These are phyloP conservation scores for Heterotis niloticus DNA, from an alignment of 2,113 vertebrate species.

Conservation along the genomic window DNA sequence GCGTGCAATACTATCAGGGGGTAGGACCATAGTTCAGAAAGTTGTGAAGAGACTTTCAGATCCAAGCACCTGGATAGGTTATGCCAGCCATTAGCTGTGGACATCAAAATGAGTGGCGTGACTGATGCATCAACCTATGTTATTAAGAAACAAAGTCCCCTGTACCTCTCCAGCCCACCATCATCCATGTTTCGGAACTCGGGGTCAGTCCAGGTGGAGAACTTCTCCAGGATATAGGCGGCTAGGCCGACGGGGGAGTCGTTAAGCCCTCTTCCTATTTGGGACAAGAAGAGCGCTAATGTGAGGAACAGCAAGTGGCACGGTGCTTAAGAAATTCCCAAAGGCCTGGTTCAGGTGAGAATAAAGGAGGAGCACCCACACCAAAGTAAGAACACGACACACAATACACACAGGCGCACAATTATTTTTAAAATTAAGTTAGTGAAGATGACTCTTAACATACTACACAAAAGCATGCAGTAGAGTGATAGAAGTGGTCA, in stretches of 20 bases:
- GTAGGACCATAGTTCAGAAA: not conserved
- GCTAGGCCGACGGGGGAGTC: slow-evolving; percentile 81
- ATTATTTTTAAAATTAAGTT: no score
- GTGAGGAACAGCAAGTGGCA: not conserved
- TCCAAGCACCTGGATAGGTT: no score
- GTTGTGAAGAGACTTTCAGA: not conserved
- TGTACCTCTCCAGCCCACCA: slow-evolving; percentile 67
- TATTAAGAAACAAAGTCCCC: not conserved
- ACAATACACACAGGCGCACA: no score
- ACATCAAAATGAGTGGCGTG: not conserved
- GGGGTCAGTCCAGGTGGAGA: slow-evolving; percentile 77
- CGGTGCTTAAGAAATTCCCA: not conserved
- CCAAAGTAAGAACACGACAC: no score
- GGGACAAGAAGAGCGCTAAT: not conserved
- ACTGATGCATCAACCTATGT: not conserved
- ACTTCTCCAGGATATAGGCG: slow-evolving; percentile 84
- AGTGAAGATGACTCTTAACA: no score
- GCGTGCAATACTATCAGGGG: not conserved
- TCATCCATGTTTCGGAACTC: slow-evolving; percentile 68
- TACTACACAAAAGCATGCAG: no score
- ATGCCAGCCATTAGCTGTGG: no score
- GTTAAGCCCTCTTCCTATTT: slow-evolving; percentile 67
- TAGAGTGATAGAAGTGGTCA: no score
- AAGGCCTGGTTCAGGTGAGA: not conserved
- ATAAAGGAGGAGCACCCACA: not conserved